These are phyloP conservation scores for Dyspetes luteomarginatus DNA, from an alignment of 2,888 invertebrate genomes.

Conservation along the genomic window DNA sequence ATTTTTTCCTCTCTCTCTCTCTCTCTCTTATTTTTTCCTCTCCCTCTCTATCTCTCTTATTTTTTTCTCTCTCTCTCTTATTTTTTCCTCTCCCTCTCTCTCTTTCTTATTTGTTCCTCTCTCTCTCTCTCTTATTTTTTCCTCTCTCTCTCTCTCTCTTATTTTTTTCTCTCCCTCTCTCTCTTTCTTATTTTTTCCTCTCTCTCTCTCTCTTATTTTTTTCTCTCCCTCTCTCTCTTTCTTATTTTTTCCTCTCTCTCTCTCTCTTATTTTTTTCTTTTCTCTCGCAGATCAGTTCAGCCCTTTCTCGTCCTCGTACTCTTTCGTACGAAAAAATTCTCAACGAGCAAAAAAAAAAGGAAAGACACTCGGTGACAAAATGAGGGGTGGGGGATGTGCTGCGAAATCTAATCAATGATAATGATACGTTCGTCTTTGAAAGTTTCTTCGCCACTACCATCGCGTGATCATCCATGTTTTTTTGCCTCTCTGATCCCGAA, in stretches of 20 bases:
- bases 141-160: no score
- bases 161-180: not conserved
- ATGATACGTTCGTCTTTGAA: not conserved
- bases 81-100: not conserved
- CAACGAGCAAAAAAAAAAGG: conserved; percentile 1
- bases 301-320: not conserved
- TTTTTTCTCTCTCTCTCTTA: not conserved
- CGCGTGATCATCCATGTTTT: conserved; percentile 13
- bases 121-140: no score
- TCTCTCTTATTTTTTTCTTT: not conserved
- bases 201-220: not conserved
- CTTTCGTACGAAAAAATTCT: no score
- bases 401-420: conserved; percentile 37
- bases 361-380: not conserved
- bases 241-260: not conserved
- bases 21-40: no score
- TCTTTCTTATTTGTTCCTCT: not conserved
- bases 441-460: conserved; percentile 23
- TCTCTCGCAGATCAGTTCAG: not conserved
- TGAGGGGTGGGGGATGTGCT: conserved; percentile 16
- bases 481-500: not conserved
- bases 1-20: not conserved
- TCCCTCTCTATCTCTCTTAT: not conserved
- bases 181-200: not conserved
- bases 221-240: not conserved